These are phyloP conservation scores for Ctenodactylus gundi DNA, from an alignment of 2,113 vertebrate genomes.

Conservation along the genomic window DNA sequence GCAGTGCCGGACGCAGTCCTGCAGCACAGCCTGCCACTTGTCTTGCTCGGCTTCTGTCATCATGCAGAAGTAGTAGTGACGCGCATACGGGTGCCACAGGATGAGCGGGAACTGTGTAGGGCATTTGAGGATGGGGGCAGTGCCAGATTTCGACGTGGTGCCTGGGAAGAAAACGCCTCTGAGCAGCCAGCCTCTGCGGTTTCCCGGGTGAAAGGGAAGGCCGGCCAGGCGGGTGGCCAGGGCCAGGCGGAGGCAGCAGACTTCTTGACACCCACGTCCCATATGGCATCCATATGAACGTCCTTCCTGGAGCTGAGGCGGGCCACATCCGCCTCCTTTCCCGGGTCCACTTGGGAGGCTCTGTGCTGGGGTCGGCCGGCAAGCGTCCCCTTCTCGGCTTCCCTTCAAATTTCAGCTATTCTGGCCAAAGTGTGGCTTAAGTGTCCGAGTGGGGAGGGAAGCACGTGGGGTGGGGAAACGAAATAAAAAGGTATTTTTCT, in stretches of 20 bases:
- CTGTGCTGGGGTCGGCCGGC: too few species aligned
- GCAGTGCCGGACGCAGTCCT: constrained; percentile 93
- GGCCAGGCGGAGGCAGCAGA: too few species aligned
- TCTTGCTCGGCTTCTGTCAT: constrained; percentile 94
- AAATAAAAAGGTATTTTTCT: constrained; percentile 39
- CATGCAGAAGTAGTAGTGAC: constrained; percentile 94
- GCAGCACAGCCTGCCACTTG: constrained; percentile 94
- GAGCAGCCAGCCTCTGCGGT: neutral
- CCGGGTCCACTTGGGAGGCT: too few species aligned
- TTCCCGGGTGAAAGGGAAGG: neutral
- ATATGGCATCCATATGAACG: neutral
- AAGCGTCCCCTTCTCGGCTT: constrained; percentile 43
- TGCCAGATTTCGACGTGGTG: constrained; percentile 85
- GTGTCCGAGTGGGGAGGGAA: neutral
- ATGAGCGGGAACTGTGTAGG: constrained; percentile 91
- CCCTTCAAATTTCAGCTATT: neutral
- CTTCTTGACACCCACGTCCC: too few species aligned
- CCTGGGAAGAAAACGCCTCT: constrained; percentile 81
- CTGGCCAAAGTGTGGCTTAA: constrained; percentile 55
- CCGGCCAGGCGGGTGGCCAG: neutral
- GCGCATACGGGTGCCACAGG: constrained; percentile 94
- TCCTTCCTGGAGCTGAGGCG: neutral
- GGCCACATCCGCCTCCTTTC: neutral
- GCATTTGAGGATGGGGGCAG: constrained; percentile 88
- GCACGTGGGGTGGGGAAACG: neutral